Evolutionary conservation across 2,888 invertebrate species (phyloP).

Genomic region (Theretra japonica): DNA sequence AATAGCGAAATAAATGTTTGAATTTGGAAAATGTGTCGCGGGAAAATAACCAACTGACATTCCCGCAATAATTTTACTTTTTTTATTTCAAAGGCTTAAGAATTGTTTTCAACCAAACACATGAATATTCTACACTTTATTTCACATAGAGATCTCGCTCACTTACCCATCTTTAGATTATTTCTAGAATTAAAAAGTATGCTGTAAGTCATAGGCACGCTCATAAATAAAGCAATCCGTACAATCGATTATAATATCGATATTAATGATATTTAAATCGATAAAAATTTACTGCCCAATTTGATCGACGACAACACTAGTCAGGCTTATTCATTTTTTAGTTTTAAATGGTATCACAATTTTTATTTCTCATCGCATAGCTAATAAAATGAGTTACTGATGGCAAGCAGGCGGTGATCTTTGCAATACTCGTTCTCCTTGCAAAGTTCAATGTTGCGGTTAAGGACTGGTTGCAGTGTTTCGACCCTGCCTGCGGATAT

Average conservation of each 20-base stretch:
- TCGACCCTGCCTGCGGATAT: conserved; percentile 8
- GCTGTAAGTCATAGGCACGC: not conserved
- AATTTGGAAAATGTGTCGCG: not conserved
- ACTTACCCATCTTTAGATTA: too few relatives aligned
- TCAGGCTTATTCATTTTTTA: not conserved
- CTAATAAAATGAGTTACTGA: conserved; percentile 11
- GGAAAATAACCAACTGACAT: too few relatives aligned
- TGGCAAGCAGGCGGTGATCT: conserved; percentile 14
- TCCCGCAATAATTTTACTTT: not conserved
- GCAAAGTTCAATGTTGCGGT: conserved; percentile 47
- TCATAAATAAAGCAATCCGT: not conserved
- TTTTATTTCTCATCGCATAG: not conserved
- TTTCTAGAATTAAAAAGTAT: not conserved
- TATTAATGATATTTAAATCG: not conserved
- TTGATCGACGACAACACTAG: not conserved
- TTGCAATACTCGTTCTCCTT: conserved; percentile 46
- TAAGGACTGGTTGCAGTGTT: conserved; percentile 35
- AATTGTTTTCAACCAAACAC: too few relatives aligned
- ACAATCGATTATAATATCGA: not conserved
- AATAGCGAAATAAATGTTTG: not conserved
- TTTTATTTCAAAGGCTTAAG: not conserved
- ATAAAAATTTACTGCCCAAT: not conserved
- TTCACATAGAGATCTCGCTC: too few relatives aligned
- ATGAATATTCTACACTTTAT: too few relatives aligned
- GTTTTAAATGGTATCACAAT: not conserved